Evolutionary conservation across 1,140 invertebrate genomes (phyloP), one percentile per base, ranked within the genome.

Genomic region (Drosophila orena): DNA sequence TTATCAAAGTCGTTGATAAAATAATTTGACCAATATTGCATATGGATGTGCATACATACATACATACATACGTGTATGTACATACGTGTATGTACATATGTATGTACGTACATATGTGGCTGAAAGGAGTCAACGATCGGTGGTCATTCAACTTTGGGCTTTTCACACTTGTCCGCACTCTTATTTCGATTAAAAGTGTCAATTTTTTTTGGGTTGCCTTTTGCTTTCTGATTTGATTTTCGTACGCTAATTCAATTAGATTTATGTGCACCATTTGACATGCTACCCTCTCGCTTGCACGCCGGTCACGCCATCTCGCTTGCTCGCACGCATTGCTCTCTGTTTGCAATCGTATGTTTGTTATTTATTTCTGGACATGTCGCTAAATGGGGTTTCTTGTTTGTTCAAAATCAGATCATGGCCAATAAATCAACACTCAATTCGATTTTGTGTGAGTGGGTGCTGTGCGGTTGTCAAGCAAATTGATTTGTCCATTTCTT

Each of bases 391-490:
- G 72, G 81, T 81, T 84, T 81, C 81, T 85, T 85, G 72, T 85
- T 85, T 86, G 73, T 71, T 86, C 77, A 78, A 86, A 86, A 85
- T 86, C 81, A 85, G 81, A 85, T 85, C 81, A 85, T 88, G 78
- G 81, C 69, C 81, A 86, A 85, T 88, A 85, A 85, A 85, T 85
- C 81, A 85, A 85, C 78, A 85, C 81, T 81, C 81, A 77, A 84
- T 84, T 85, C 77, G 81, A 84, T 83, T 85, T 77, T 24, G 17
- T 42, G 47, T 40, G 66, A 14, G 37, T 43, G 14, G 50, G 15
- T 49, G 12, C 15, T 40, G 34, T 42, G 57, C 40, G 43, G 59
- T 5, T 70, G 40, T 58, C 40, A 55, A 49, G 53, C 72, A 76
- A 76, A 76, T 76, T 76, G 73, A 76, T 76, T 76, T 76, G 73